Conservation (phyloP, 2,797 vertebrate species). For the Strix occidentalis region DNA sequence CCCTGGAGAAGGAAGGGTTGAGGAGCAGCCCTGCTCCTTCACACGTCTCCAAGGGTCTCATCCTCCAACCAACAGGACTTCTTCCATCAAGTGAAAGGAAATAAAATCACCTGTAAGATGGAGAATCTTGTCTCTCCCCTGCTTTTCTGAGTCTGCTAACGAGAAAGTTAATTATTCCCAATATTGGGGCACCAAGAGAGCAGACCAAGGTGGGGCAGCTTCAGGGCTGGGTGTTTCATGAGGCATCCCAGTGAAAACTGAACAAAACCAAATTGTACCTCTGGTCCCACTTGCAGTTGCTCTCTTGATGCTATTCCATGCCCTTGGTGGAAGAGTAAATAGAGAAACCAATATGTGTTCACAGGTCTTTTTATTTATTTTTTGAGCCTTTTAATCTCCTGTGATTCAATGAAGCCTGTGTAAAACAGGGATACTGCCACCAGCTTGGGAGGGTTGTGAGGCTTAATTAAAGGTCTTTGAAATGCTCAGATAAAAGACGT, state of each 20-base stretch:
- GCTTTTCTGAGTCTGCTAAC: not conserved
- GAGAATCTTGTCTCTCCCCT: not conserved
- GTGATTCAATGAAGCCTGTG: not conserved
- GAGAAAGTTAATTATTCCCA: not conserved
- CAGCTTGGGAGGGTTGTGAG: not conserved
- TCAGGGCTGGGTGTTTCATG: not conserved
- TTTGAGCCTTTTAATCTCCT: not conserved
- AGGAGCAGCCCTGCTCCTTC: not conserved
- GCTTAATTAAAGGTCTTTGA: not conserved
- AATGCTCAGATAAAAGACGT: not conserved
- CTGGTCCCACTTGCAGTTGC: not conserved
- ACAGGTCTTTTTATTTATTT: not conserved
- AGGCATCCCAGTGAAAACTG: not conserved
- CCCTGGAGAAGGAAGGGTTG: not conserved
- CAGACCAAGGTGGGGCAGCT: accelerated
- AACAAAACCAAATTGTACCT: not conserved
- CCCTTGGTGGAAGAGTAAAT: not conserved
- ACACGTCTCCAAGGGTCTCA: accelerated
- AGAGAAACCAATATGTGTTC: not conserved
- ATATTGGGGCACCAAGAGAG: not conserved
- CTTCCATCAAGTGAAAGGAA: not conserved
- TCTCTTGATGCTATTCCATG: not conserved
- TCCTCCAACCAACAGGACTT: not conserved
- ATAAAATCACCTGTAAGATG: not conserved
- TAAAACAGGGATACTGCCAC: not conserved